These are phyloP conservation scores for Psylliodes chrysocephalus DNA, from an alignment of 2,888 invertebrate species.

Conservation along the genomic window DNA sequence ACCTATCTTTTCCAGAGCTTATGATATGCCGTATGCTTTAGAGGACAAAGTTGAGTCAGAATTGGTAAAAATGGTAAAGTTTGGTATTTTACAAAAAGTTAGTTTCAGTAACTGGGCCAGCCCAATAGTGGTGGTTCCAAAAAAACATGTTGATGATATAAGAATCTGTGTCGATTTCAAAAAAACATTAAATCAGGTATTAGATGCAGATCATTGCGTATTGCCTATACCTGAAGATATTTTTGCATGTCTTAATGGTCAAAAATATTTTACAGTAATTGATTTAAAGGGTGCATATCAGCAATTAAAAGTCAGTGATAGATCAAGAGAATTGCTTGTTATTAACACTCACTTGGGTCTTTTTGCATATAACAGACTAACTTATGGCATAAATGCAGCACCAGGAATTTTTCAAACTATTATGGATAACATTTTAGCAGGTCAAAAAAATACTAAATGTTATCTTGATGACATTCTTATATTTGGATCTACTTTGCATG, in stretches of 20 bases:
- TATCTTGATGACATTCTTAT: slow-evolving; percentile 4
- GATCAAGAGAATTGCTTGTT: slow-evolving; percentile 19
- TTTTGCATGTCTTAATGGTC: slow-evolving; percentile 31
- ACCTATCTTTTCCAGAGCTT: slow-evolving; percentile 26
- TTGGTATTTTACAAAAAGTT: slow-evolving; percentile 45
- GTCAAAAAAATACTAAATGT: background rate
- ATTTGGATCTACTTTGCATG: background rate
- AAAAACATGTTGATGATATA: slow-evolving; percentile 43
- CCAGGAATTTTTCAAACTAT: slow-evolving; percentile 24
- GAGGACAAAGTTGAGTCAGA: slow-evolving; percentile 44
- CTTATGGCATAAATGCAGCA: slow-evolving; percentile 21
- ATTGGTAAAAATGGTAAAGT: slow-evolving; percentile 33
- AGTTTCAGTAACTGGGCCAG: slow-evolving; percentile 48
- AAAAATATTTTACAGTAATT: slow-evolving; percentile 9
- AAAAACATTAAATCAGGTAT: slow-evolving; percentile 47
- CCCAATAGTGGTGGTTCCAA: slow-evolving; percentile 54
- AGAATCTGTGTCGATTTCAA: slow-evolving; percentile 48
- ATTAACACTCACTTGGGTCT: slow-evolving; percentile 22
- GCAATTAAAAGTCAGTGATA: slow-evolving; percentile 15
- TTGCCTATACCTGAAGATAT: slow-evolving; percentile 54
- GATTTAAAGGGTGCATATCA: slow-evolving; percentile 8
- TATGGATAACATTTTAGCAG: slow-evolving; percentile 6
- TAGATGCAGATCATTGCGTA: slow-evolving; percentile 51
- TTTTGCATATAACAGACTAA: slow-evolving; percentile 17
- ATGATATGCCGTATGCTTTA: slow-evolving; percentile 43